These are phyloP conservation scores for Schizotus pectinicornis DNA, from an alignment of 2,888 invertebrate species.

Conservation along the genomic window DNA sequence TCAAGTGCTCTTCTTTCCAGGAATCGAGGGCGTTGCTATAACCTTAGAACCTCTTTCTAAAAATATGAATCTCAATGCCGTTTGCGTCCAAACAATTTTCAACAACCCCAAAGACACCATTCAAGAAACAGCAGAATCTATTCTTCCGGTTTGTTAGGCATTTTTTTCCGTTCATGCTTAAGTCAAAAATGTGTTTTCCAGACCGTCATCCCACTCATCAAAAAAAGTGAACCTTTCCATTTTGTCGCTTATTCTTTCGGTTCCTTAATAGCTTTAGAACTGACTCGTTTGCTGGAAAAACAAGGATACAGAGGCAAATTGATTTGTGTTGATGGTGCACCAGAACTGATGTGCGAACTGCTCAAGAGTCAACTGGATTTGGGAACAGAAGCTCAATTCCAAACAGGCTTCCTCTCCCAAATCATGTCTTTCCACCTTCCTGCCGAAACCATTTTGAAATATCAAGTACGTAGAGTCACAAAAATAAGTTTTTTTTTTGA, in stretches of 20 bases:
- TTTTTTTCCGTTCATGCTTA: too few relatives aligned
- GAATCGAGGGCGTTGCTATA: too few relatives aligned
- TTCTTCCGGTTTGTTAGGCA: too few relatives aligned
- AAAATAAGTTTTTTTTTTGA: slow-evolving; percentile 31
- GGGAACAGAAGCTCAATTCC: slow-evolving; percentile 60
- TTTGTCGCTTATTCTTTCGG: slow-evolving; percentile 92
- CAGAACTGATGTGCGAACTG: slow-evolving; percentile 66
- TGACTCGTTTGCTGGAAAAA: slow-evolving; percentile 74
- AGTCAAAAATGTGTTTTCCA: slow-evolving; percentile 47
- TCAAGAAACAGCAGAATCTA: too few relatives aligned
- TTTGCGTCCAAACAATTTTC: too few relatives aligned
- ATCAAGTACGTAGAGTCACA: not conserved
- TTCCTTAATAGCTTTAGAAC: slow-evolving; percentile 75
- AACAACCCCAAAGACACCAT: too few relatives aligned
- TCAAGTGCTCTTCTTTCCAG: too few relatives aligned
- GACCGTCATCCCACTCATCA: slow-evolving; percentile 63
- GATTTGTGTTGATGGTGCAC: slow-evolving; percentile 84
- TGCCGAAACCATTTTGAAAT: not conserved
- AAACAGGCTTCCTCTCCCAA: slow-evolving; percentile 62
- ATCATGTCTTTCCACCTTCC: slow-evolving; percentile 3
- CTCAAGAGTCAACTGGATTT: slow-evolving; percentile 58
- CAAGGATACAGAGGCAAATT: slow-evolving; percentile 69
- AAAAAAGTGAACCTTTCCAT: slow-evolving; percentile 67
- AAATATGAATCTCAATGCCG: too few relatives aligned
- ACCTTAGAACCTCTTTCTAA: too few relatives aligned